A percentile compares a stretch with the other conserved stretches of the same genome.
These are phyloP conservation scores for Cladorhizidae sp. DNA, from an alignment of 37 sponge, comb jelly and placozoan species.

Conservation along the genomic window DNA sequence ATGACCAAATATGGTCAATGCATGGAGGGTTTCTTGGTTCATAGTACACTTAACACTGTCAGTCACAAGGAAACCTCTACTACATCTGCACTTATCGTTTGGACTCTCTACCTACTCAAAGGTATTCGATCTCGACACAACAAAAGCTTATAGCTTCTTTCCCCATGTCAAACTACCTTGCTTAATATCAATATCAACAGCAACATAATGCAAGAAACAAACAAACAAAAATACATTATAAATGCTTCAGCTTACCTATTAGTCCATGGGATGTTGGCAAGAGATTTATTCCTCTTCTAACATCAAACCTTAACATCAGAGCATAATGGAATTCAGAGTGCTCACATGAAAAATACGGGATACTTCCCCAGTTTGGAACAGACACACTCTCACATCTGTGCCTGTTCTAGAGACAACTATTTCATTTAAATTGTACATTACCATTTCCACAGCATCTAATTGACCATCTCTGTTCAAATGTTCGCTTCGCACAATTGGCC, in stretches of 20 bases:
- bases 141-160: no score
- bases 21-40: no score
- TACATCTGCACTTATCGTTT: no score
- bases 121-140: no score
- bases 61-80: no score
- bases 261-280: conserved; percentile 75
- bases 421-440: neutral
- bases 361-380: conserved; percentile 68
- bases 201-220: no score
- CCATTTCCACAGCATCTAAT: neutral
- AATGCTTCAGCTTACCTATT: conserved; percentile 42
- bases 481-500: neutral
- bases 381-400: conserved; percentile 52
- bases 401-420: neutral
- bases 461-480: neutral
- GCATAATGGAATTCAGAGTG: neutral
- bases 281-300: conserved; percentile 65
- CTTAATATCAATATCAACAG: no score
- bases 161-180: no score
- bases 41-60: no score
- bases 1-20: no score
- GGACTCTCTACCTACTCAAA: no score
- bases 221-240: no score
- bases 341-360: conserved; percentile 67
- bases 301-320: conserved; percentile 61